Conservation (phyloP, 1,140 invertebrate genomes). For the Lerema accius region DNA sequence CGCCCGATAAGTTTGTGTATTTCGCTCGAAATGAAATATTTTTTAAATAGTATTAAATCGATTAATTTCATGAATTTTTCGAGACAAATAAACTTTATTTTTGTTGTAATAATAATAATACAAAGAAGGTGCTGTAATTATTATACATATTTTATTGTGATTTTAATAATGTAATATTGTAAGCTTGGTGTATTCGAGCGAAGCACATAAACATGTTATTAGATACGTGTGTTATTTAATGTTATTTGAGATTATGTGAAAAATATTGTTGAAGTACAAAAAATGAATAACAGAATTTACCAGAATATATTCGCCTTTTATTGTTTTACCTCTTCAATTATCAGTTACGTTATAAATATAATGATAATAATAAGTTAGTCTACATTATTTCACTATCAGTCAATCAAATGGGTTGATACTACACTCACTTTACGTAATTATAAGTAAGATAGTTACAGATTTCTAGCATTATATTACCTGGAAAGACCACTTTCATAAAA, state of each 20-base stretch:
- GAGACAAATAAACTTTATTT: too few species aligned
- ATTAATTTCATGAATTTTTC: too few species aligned
- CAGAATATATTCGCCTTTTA: constrained; percentile 68
- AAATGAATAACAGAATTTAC: constrained; percentile 72
- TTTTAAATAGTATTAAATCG: background rate
- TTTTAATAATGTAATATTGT: constrained; percentile 13
- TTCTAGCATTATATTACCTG: too few species aligned
- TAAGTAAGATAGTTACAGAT: too few species aligned
- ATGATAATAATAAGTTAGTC: too few species aligned
- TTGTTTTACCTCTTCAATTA: constrained; percentile 36
- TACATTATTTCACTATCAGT: too few species aligned
- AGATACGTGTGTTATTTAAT: constrained; percentile 69
- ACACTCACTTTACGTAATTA: too few species aligned
- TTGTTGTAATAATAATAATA: too few species aligned
- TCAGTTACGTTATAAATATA: too few species aligned
- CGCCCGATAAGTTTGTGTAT: constrained; percentile 38
- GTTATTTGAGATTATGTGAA: constrained; percentile 71
- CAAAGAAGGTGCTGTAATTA: constrained; percentile 27
- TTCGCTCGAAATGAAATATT: constrained; percentile 50
- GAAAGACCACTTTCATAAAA: too few species aligned
- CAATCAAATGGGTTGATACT: too few species aligned
- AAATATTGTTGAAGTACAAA: constrained; percentile 75
- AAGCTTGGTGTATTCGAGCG: constrained; percentile 44
- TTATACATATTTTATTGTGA: constrained; percentile 10
- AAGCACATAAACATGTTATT: constrained; percentile 40